Base-by-base conservation (phyloP, 2,797 vertebrate species). In the Pangasius mekongensis region DNA sequence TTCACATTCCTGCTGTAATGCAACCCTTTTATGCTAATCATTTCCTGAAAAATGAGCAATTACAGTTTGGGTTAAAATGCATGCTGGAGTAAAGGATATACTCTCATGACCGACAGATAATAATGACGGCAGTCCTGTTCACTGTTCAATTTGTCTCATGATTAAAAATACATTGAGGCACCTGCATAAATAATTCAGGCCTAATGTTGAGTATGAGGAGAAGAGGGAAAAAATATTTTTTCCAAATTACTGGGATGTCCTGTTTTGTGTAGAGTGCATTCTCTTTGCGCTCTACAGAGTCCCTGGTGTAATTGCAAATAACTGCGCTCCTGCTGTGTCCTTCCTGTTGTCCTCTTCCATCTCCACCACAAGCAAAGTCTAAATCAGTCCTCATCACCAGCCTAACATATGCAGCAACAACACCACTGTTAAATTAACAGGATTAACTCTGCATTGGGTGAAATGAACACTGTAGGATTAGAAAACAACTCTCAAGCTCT, bases 131-230 rank as follows among this genome's bases (percentile, higher is more conserved):
- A 89, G 62, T 76, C 85, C 86, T 87, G 91, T 89, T 93, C 89
- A 90, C 89, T 91, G 89, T 90, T 90, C 86, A 91, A 88, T 93
- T 92, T 91, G 89, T 93, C 90, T 91, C 90, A 92, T 91, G 87
- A 93, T 92, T 91, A 91, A 92, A 93, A 93, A 91, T 92, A 92
- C 91, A 91, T 89, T n/a, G 78, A 88, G 89, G 88, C 87, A 91
- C 87, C 88, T 90, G 90, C 91, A 93, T 93, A 91, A 93, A 93
- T 93, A 90, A 93, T 93, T 90, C 87, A 94, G 90, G 86, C 84
- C 83, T 88, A 90, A 91, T 90, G 86, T 71, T 60, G 86, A 90
- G 84, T 86, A 86, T 54, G 82, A 83, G 64, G 76, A 81, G 27
- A 66, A 73, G 58, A 83, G 81, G 47, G 49, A 43, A 43, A 30